These are phyloP conservation scores for Diplodus puntazzo DNA, from an alignment of 2,797 vertebrate genomes.

Conservation along the genomic window DNA sequence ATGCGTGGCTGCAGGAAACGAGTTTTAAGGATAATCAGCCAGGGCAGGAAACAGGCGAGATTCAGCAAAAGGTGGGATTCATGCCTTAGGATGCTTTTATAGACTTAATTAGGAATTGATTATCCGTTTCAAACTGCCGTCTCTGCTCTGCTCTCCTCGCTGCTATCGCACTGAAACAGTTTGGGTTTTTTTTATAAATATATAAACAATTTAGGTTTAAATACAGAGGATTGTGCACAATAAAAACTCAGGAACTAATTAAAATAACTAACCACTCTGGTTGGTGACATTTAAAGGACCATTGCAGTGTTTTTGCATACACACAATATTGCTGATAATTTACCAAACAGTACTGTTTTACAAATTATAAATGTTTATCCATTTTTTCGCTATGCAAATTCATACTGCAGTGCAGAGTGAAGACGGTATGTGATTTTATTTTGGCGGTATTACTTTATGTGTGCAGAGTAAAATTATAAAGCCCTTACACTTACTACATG, in stretches of 20 bases:
- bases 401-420: not conserved
- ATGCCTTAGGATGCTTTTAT: constrained; percentile 7
- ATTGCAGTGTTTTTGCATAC: not conserved
- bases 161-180: no score
- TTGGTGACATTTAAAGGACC: not conserved
- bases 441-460: not conserved
- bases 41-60: not conserved
- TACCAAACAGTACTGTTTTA: not conserved
- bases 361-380: not conserved
- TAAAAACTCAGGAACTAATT: not conserved
- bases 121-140: not conserved
- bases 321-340: not conserved
- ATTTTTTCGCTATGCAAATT: not conserved
- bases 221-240: not conserved
- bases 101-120: not conserved
- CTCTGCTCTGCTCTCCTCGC: not conserved
- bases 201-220: not conserved
- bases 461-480: not conserved
- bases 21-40: constrained; percentile 28
- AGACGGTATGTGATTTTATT: not conserved
- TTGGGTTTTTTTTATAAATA: not conserved
- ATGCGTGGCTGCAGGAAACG: constrained; percentile 38
- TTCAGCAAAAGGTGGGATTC: constrained; percentile 2
- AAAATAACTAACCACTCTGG: not conserved
- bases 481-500: not conserved